Evolutionary conservation across 92 coral and sea anemone genomes (phyloP).

Genomic region (Siderastrea siderea): DNA sequence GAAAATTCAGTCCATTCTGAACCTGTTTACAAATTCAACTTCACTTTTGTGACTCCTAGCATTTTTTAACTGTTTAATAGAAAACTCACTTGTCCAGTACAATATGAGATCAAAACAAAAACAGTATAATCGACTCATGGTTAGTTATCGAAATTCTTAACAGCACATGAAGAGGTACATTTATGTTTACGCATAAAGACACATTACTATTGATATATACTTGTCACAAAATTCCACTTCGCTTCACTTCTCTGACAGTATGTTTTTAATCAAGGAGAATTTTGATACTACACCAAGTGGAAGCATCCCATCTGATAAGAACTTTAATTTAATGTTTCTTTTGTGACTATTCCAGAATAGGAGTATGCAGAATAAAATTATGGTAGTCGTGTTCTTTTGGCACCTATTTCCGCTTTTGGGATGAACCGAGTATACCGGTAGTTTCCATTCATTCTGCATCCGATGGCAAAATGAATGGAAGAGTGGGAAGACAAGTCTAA

Average conservation of each 20-base stretch:
- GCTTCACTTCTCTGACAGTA: background rate
- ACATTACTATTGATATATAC: background rate
- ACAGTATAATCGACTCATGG: background rate
- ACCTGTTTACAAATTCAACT: background rate
- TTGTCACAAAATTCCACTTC: background rate
- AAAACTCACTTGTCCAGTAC: background rate
- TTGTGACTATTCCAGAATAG: too few relatives aligned
- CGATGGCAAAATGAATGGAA: too few relatives aligned
- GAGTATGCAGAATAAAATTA: too few relatives aligned
- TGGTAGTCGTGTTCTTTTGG: too few relatives aligned
- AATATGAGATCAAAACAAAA: background rate
- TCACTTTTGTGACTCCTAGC: background rate
- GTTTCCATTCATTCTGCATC: too few relatives aligned
- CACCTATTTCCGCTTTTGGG: too few relatives aligned
- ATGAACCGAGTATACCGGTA: too few relatives aligned
- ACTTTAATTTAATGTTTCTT: too few relatives aligned
- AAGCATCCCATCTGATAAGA: background rate
- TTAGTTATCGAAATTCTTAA: background rate
- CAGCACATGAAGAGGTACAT: background rate
- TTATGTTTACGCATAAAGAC: background rate
- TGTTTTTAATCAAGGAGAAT: background rate
- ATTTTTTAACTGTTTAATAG: background rate
- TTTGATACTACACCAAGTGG: background rate
- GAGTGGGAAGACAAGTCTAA: too few relatives aligned
- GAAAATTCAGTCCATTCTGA: background rate